Evolutionary conservation across 2,888 invertebrate genomes (phyloP).

Genomic region (Hirtodrosophila histrioides): DNA sequence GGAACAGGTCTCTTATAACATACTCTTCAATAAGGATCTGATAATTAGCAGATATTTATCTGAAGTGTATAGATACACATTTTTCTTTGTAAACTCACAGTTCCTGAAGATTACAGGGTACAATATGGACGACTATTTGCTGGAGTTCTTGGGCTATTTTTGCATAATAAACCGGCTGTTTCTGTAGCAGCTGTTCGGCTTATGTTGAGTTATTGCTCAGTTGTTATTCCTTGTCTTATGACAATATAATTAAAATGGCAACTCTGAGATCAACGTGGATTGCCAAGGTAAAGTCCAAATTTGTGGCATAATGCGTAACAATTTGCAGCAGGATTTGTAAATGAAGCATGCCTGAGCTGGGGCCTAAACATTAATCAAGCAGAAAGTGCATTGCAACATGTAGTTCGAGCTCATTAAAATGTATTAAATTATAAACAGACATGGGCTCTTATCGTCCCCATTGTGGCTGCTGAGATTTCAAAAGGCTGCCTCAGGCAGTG

Average conservation of each 20-base stretch:
- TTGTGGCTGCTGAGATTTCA: constrained; percentile 14
- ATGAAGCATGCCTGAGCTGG: neutral
- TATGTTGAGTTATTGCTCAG: constrained; percentile 40
- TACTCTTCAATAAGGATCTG: no score
- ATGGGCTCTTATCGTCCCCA: constrained; percentile 5
- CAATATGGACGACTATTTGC: neutral
- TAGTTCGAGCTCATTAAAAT: constrained; percentile 25
- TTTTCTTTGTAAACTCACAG: no score
- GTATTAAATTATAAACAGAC: constrained; percentile 21
- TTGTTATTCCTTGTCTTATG: constrained; percentile 44
- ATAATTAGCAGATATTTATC: no score
- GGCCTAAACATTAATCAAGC: constrained; percentile 23
- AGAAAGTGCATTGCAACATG: constrained; percentile 24
- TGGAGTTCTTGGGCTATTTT: constrained; percentile 6
- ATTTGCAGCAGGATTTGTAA: constrained; percentile 10
- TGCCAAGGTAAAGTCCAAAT: constrained; percentile 14
- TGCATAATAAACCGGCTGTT: constrained; percentile 53
- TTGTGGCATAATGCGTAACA: constrained; percentile 33
- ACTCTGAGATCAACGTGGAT: constrained; percentile 24
- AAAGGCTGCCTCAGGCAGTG: constrained; percentile 8
- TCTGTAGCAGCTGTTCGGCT: constrained; percentile 43
- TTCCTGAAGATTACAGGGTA: constrained; percentile 28
- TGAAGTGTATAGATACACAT: no score
- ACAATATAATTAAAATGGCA: constrained; percentile 39
- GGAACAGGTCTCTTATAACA: no score